A percentile compares a stretch with the other conserved stretches of the same genome.
Evolutionary conservation across 1,140 invertebrate species (phyloP).

Genomic region (Drepana arcuata): DNA sequence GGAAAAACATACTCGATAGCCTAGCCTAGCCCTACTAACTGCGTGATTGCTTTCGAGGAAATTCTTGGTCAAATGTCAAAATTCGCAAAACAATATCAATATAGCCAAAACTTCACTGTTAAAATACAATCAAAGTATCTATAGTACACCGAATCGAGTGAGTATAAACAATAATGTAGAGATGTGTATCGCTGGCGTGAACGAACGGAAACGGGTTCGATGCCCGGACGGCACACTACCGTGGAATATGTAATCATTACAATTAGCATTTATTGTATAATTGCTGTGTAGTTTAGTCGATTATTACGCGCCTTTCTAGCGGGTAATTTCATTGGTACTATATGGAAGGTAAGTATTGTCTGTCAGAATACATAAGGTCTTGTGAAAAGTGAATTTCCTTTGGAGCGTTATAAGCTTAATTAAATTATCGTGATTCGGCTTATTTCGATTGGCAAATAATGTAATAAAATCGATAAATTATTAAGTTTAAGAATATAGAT

Average conservation of each 20-base stretch:
- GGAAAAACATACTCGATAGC: too few relatives aligned
- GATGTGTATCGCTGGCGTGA: slow-evolving; percentile 21
- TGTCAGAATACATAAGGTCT: too few relatives aligned
- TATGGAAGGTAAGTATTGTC: too few relatives aligned
- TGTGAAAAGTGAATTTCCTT: too few relatives aligned
- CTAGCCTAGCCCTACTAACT: background rate
- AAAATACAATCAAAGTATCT: background rate
- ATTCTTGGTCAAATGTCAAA: background rate
- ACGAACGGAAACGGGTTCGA: slow-evolving; percentile 48
- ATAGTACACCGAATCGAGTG: background rate
- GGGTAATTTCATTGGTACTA: background rate
- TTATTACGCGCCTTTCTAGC: background rate
- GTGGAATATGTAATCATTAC: slow-evolving; percentile 42
- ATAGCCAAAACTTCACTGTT: background rate
- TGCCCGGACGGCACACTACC: slow-evolving; percentile 36
- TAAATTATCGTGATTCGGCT: too few relatives aligned
- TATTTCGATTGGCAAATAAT: too few relatives aligned
- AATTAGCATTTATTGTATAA: slow-evolving; percentile 15
- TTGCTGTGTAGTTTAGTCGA: background rate
- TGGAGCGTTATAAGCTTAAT: background rate
- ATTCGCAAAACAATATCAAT: background rate
- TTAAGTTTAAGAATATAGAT: too few relatives aligned
- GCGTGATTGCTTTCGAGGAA: background rate
- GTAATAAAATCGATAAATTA: too few relatives aligned
- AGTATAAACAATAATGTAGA: slow-evolving; percentile 15